phyloP scores from a whole-genome alignment of 2,797 vertebrate genomes.

The Trachops cirrhosus region DNA sequence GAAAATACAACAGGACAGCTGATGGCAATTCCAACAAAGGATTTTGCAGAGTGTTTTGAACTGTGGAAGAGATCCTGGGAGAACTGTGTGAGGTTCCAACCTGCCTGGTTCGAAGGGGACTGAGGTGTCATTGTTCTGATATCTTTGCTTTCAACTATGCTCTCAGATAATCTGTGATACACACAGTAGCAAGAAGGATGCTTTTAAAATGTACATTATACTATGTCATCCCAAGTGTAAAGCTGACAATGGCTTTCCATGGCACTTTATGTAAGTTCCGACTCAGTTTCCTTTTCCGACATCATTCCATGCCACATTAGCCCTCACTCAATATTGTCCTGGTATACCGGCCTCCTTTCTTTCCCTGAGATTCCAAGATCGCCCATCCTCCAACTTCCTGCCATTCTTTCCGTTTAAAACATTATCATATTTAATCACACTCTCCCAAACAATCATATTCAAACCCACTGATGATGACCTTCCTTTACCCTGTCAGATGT shows the following conservation, averaged over 20 bases:
- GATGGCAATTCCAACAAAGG: not conserved
- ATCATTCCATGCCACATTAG: not conserved
- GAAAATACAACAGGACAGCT: not conserved
- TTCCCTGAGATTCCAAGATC: not conserved
- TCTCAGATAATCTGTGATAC: not conserved
- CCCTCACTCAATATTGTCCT: not conserved
- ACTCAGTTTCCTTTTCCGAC: not conserved
- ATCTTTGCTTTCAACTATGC: not conserved
- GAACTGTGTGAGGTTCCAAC: not conserved
- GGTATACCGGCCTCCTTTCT: not conserved
- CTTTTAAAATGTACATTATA: not conserved
- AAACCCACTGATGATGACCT: not conserved
- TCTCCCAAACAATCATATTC: not conserved
- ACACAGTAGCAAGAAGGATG: not conserved
- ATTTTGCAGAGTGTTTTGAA: not conserved
- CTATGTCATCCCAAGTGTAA: not conserved
- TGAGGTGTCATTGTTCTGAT: not conserved
- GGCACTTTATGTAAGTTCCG: not conserved
- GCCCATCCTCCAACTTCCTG: not conserved
- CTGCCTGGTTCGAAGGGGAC: not conserved
- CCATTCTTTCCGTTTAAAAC: not conserved
- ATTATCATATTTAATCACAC: not conserved
- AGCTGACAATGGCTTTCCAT: not conserved
- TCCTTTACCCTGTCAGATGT: not conserved
- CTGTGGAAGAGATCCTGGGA: not conserved